phyloP scores from a whole-genome alignment of 2,888 invertebrate genomes.

The Thecocarcelia acutangulata region DNA sequence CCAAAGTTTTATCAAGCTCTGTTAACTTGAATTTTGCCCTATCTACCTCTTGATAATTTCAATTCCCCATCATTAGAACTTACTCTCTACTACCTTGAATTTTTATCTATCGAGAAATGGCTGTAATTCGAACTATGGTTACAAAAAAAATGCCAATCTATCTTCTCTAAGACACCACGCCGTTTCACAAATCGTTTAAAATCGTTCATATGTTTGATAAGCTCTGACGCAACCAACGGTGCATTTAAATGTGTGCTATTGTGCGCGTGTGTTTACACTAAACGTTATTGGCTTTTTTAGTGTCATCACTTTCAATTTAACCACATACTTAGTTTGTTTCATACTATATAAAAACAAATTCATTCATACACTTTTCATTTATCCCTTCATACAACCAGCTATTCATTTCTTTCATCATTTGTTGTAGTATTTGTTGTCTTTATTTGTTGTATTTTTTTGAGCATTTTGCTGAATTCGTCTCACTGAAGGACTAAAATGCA shows the following conservation, averaged over 20 bases:
- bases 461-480: slow-evolving; percentile 36
- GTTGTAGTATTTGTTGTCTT: slow-evolving; percentile 25
- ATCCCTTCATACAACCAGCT: slow-evolving; percentile 21
- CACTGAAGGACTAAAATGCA: slow-evolving; percentile 56
- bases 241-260: slow-evolving; percentile 1
- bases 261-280: slow-evolving; percentile 45
- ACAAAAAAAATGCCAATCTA: too few relatives aligned
- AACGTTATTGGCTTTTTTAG: slow-evolving; percentile 70
- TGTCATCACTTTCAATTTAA: slow-evolving; percentile 70
- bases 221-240: not conserved
- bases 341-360: slow-evolving; percentile 36
- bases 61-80: too few relatives aligned
- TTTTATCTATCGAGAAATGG: too few relatives aligned
- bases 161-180: too few relatives aligned
- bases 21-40: too few relatives aligned
- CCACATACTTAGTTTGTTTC: slow-evolving; percentile 57
- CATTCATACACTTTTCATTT: slow-evolving; percentile 40
- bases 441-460: not conserved
- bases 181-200: too few relatives aligned
- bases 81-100: too few relatives aligned
- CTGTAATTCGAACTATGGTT: too few relatives aligned
- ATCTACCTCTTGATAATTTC: too few relatives aligned
- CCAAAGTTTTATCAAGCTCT: too few relatives aligned
- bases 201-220: too few relatives aligned
- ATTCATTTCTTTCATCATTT: slow-evolving; percentile 25